Percentiles rank a stretch among this genome's conserved stretches.
Evolutionary conservation across 2,113 vertebrate species (phyloP).

Genomic region (Isurus oxyrinchus): DNA sequence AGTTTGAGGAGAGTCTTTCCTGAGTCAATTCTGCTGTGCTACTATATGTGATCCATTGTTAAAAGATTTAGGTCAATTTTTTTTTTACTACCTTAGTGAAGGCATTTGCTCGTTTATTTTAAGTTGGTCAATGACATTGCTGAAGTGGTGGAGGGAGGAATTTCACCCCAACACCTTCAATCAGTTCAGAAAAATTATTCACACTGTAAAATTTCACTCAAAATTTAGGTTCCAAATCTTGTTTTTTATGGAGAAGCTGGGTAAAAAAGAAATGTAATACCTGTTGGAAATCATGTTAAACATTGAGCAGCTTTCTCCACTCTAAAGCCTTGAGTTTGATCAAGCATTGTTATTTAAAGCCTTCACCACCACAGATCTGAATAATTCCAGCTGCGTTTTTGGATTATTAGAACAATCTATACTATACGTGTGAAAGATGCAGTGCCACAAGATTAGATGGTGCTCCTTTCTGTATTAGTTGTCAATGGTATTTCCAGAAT

Average conservation of each 20-base stretch:
- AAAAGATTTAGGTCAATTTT: not conserved
- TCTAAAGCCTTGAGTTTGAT: not conserved
- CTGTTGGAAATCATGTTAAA: not conserved
- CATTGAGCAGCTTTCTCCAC: not conserved
- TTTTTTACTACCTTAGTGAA: not conserved
- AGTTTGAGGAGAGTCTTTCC: not conserved
- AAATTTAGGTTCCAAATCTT: not conserved
- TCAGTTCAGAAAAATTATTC: not conserved
- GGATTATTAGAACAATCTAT: not conserved
- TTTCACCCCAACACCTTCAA: not conserved
- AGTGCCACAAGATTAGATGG: not conserved
- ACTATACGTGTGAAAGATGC: not conserved
- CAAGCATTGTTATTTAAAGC: not conserved
- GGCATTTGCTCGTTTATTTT: not conserved
- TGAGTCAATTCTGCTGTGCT: too few species aligned
- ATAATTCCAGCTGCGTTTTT: not conserved
- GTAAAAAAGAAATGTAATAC: not conserved
- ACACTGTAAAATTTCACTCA: not conserved
- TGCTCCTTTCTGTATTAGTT: not conserved
- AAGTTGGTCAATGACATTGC: not conserved
- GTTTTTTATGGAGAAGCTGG: not conserved
- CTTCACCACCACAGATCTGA: not conserved
- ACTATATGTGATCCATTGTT: not conserved
- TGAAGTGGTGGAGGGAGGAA: not conserved
- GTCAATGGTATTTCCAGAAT: not conserved